These are phyloP conservation scores for Euclidia mi DNA, from an alignment of 2,888 invertebrate species.

Conservation along the genomic window DNA sequence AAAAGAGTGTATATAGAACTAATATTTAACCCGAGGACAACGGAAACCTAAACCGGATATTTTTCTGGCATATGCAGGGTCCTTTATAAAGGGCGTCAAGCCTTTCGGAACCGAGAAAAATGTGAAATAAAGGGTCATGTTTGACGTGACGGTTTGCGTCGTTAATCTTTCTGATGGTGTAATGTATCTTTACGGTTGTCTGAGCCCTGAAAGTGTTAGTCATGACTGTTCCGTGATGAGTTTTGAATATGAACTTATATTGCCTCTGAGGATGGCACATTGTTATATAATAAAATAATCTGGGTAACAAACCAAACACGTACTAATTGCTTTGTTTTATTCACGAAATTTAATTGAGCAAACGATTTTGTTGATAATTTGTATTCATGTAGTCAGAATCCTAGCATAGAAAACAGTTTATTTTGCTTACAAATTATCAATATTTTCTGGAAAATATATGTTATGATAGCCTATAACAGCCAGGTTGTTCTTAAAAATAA, in stretches of 20 bases:
- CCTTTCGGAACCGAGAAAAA: constrained; percentile 40
- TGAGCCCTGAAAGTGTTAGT: constrained; percentile 28
- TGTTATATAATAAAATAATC: neutral
- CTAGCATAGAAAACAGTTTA: too few relatives aligned
- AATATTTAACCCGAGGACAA: too few relatives aligned
- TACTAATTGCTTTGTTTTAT: too few relatives aligned
- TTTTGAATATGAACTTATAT: constrained; percentile 9
- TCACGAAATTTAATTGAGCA: too few relatives aligned
- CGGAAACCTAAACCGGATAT: neutral
- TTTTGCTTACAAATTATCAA: too few relatives aligned
- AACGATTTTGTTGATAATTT: too few relatives aligned
- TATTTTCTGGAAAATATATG: too few relatives aligned
- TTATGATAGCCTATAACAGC: too few relatives aligned
- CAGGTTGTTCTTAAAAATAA: too few relatives aligned
- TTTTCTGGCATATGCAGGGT: neutral
- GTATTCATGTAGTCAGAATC: too few relatives aligned
- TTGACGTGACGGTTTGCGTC: constrained; percentile 43
- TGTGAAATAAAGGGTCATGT: constrained; percentile 50
- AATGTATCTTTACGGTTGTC: constrained; percentile 57
- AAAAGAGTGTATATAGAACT: too few relatives aligned
- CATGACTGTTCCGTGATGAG: constrained; percentile 18
- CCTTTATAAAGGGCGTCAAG: constrained; percentile 1
- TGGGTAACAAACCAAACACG: neutral
- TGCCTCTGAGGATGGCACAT: constrained; percentile 3
- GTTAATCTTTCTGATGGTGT: constrained; percentile 56